A percentile compares a stretch with the other conserved stretches of the same genome.
Conservation (phyloP, 2,888 invertebrate species). For the Crepidodera aurea region DNA sequence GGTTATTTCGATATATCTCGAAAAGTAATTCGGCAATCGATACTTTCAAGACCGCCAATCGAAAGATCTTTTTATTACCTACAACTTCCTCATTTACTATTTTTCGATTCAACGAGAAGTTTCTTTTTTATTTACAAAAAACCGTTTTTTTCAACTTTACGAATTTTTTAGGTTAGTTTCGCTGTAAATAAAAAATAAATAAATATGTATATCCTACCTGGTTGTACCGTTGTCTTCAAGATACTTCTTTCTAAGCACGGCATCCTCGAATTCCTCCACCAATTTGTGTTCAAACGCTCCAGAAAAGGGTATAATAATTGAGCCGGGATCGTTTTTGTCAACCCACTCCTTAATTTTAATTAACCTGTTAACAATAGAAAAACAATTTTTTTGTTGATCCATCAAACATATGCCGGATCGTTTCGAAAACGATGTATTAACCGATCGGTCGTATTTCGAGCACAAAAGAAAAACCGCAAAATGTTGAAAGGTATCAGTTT, state of each 20-base stretch:
- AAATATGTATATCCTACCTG: conserved; percentile 67
- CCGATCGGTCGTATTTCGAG: neutral
- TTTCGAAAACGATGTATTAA: conserved; percentile 9
- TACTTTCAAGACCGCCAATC: too few species aligned
- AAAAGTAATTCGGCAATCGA: too few species aligned
- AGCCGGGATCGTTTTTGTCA: conserved; percentile 94
- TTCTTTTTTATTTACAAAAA: too few species aligned
- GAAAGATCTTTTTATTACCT: too few species aligned
- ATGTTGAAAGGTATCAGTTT: conserved; percentile 21
- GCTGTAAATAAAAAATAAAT: too few species aligned
- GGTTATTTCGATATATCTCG: too few species aligned
- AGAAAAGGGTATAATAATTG: conserved; percentile 94
- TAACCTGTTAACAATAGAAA: conserved; percentile 68
- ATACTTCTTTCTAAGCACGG: conserved; percentile 76
- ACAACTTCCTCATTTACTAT: too few species aligned
- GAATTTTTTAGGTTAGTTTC: too few species aligned
- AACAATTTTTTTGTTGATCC: neutral
- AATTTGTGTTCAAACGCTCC: conserved; percentile 89
- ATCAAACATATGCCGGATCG: conserved; percentile 18
- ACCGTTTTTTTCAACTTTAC: too few species aligned
- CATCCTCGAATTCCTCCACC: conserved; percentile 85
- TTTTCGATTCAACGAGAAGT: too few species aligned
- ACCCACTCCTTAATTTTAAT: conserved; percentile 99
- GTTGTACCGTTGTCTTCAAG: conserved; percentile 83
- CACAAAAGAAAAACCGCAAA: conserved; percentile 35